Evolutionary conservation across 2,888 invertebrate genomes (phyloP), one percentile per base, ranked within the genome.

Genomic region (Archaeoteleia sp.): DNA sequence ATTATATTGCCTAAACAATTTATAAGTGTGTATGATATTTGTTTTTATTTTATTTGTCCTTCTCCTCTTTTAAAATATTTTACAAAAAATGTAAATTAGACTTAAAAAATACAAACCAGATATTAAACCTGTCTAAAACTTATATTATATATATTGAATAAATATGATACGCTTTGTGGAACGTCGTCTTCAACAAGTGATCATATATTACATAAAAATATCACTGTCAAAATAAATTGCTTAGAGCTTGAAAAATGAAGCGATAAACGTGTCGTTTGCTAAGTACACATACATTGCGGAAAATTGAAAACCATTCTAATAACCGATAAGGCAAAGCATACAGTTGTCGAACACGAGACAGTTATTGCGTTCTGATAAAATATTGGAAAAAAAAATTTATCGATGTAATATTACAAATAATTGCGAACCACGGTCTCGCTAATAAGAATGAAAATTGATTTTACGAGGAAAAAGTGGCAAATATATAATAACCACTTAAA

Each of bases 401-500:
- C 40, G 39, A 45, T 39, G 32, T 12, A 32, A 14, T 20, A 54
- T 46, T 61, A 34, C 32, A 53, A 61, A 46, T 14, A 62, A 54
- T 62, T 62, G 42, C 54, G 42, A 48, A 62, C 48, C 34, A 3
- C 34, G 32, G 9, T 29, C 23, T 23, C 12, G 12, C 37, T 39
- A 53, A 53, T 45, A 42, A 53, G 15, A 23, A 45, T 9, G 32
- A 40, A 39, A 46, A 49, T 8, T 14, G 12, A 57, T 32, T 27
- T 9, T n/a, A 23, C 23, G 42, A 4, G 13, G 25, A 43, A 51
- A 42, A 51, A 43, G 13, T 29, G 12, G 42, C 32, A 12, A 10
- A 14, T 27, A 48, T 42, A 25, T 43, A 5, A 39, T 35, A 61
- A 61, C 43, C 45, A 62, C 8, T 48, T 40, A 46, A 54, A 54